Evolutionary conservation across 2,113 vertebrate genomes (phyloP).

Genomic region (Crotalus viridis): DNA sequence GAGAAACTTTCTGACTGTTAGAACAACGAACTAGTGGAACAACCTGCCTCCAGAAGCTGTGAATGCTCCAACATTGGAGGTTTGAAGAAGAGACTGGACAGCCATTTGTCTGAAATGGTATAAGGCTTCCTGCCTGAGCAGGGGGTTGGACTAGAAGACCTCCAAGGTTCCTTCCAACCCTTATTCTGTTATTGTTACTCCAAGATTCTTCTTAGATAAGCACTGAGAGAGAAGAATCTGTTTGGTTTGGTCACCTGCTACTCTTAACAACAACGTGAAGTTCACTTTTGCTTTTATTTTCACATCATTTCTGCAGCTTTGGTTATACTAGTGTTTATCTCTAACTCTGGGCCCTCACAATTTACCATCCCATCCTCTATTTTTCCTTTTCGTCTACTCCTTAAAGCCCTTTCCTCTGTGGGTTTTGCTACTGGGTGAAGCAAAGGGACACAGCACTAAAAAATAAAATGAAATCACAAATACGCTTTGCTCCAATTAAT

Average conservation of each 20-base stretch:
- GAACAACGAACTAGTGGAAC: too few relatives aligned
- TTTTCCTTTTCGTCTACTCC: background rate
- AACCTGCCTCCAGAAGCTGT: too few relatives aligned
- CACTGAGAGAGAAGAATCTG: background rate
- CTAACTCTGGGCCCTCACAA: background rate
- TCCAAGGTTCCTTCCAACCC: too few relatives aligned
- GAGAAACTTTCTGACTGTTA: too few relatives aligned
- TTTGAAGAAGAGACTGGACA: too few relatives aligned
- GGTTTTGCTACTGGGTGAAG: constrained; percentile 3
- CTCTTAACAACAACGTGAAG: background rate
- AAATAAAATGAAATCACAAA: background rate
- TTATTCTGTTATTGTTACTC: too few relatives aligned
- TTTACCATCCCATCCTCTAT: background rate
- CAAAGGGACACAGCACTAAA: background rate
- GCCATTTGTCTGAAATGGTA: too few relatives aligned
- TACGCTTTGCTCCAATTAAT: constrained; percentile 58
- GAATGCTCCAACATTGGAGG: too few relatives aligned
- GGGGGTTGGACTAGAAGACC: too few relatives aligned
- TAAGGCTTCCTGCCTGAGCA: too few relatives aligned
- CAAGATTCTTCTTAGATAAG: background rate
- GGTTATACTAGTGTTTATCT: background rate
- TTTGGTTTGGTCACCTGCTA: background rate
- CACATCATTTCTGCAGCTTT: background rate
- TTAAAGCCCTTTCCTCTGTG: constrained; percentile 6
- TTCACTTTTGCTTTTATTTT: background rate